Evolutionary conservation across 1,140 invertebrate species (phyloP).

Genomic region (Drosophila miranda): DNA sequence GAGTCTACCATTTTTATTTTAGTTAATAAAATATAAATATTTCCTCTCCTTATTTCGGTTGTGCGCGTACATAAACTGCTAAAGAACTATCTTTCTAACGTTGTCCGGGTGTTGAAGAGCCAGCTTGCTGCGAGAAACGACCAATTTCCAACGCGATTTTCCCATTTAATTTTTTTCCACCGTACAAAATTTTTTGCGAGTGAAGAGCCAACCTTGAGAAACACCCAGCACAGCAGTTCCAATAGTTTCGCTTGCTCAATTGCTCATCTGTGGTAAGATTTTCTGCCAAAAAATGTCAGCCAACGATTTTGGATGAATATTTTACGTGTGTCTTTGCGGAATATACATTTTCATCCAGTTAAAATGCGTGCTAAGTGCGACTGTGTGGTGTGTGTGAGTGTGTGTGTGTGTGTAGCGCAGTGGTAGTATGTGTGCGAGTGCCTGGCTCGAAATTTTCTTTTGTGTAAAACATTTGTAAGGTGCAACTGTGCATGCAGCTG

Average conservation of each 20-base stretch:
- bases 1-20: conserved; percentile 78
- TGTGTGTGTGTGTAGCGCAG: conserved; percentile 26
- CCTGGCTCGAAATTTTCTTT: conserved; percentile 61
- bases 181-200: conserved; percentile 50
- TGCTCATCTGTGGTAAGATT: conserved; percentile 59
- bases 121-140: conserved; percentile 20
- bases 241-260: conserved; percentile 57
- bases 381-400: conserved; percentile 8
- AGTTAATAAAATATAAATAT: conserved; percentile 76
- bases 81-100: conserved; percentile 40
- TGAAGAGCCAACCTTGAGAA: conserved; percentile 74
- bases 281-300: conserved; percentile 19
- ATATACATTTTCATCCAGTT: conserved; percentile 23
- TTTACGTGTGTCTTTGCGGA: conserved; percentile 11
- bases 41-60: conserved; percentile 65
- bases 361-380: conserved; percentile 54
- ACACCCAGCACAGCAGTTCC: conserved; percentile 68
- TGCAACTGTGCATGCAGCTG: conserved; percentile 65
- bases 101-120: conserved; percentile 24
- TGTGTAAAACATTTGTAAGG: conserved; percentile 77
- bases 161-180: conserved; percentile 47
- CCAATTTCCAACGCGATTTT: conserved; percentile 53
- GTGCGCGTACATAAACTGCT: conserved; percentile 57
- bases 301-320: conserved; percentile 17
- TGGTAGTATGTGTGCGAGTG: conserved; percentile 26